These are phyloP conservation scores for Malacosoma neustria DNA, from an alignment of 2,888 invertebrate species.

Conservation along the genomic window DNA sequence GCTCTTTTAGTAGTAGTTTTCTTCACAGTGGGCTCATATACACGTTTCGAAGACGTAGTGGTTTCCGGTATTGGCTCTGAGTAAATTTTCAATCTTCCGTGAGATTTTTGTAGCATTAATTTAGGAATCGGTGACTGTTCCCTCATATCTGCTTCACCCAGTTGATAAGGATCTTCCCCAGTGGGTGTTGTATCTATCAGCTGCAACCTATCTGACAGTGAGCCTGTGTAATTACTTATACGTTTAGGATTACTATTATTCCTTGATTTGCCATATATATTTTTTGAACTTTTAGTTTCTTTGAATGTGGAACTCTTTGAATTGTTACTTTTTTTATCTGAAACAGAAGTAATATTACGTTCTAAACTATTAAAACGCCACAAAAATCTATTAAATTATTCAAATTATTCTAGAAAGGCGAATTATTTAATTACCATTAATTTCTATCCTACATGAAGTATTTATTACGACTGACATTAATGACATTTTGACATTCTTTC, in stretches of 20 bases:
- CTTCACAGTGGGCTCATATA: constrained; percentile 35
- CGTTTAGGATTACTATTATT: constrained; percentile 26
- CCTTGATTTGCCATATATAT: constrained; percentile 45
- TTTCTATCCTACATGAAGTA: too few relatives aligned
- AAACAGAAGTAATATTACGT: too few relatives aligned
- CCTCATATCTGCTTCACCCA: constrained; percentile 61
- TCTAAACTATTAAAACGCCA: too few relatives aligned
- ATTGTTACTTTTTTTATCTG: too few relatives aligned
- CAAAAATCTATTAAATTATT: too few relatives aligned
- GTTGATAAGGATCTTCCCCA: constrained; percentile 60
- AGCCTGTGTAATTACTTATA: constrained; percentile 41
- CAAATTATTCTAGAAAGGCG: too few relatives aligned
- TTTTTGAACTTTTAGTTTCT: constrained; percentile 51
- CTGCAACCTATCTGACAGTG: constrained; percentile 50
- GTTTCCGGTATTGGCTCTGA: constrained; percentile 23
- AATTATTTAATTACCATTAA: too few relatives aligned
- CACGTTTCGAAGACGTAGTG: constrained; percentile 24
- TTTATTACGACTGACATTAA: too few relatives aligned
- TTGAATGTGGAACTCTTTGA: too few relatives aligned
- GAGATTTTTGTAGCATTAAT: constrained; percentile 54
- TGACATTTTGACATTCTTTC: too few relatives aligned
- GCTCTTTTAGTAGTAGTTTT: constrained; percentile 20
- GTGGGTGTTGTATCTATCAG: constrained; percentile 61
- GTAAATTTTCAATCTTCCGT: constrained; percentile 40
- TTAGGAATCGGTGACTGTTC: constrained; percentile 67